Conservation (phyloP, 2,888 invertebrate genomes). For the Tortrix viridana region DNA sequence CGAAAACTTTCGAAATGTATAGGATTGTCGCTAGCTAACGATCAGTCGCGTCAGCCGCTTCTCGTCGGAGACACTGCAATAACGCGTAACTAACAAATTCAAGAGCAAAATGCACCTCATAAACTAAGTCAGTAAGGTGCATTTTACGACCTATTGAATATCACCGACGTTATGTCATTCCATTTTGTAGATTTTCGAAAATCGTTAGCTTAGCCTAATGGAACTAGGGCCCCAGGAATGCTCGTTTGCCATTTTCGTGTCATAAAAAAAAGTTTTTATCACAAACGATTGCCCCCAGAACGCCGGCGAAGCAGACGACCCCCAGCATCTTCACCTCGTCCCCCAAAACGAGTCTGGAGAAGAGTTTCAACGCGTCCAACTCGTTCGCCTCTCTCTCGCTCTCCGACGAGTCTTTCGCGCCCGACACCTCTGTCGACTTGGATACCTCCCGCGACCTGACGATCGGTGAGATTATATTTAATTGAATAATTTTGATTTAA, state of each 20-base stretch:
- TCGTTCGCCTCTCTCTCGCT: slow-evolving; percentile 75
- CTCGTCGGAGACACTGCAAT: no score
- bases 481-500: neutral
- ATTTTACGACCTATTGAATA: no score
- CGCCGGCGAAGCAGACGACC: slow-evolving; percentile 68
- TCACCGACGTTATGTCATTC: no score
- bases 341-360: slow-evolving; percentile 67
- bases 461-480: slow-evolving; percentile 51
- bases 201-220: no score
- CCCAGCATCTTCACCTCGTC: slow-evolving; percentile 79
- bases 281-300: slow-evolving; percentile 50
- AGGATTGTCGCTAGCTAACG: no score
- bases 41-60: no score
- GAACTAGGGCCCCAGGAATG: no score
- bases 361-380: slow-evolving; percentile 60
- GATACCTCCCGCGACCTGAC: slow-evolving; percentile 66
- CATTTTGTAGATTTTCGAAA: no score
- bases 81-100: no score
- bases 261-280: neutral
- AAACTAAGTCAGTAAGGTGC: no score
- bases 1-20: no score
- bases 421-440: slow-evolving; percentile 65
- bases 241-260: neutral
- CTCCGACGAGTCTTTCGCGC: slow-evolving; percentile 70
- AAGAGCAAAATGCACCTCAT: no score